Evolutionary conservation across 2,113 vertebrate species (phyloP).

Genomic region (Sminthopsis crassicaudata): DNA sequence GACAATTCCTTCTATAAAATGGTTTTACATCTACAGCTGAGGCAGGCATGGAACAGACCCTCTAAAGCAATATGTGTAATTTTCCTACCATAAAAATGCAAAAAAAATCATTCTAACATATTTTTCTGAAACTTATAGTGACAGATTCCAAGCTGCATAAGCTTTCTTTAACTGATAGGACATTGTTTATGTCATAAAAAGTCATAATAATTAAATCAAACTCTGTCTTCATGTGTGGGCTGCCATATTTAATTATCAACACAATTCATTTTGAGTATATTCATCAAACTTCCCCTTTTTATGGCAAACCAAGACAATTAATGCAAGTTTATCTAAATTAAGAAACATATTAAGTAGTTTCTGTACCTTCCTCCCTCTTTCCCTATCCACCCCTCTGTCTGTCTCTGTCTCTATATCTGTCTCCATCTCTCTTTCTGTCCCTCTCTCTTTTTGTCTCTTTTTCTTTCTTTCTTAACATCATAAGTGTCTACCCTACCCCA

Average conservation of each 20-base stretch:
- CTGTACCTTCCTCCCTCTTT: too few relatives aligned
- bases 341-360: background rate
- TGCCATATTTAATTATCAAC: background rate
- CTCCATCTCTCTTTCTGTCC: too few relatives aligned
- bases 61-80: background rate
- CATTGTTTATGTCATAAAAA: background rate
- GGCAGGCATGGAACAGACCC: background rate
- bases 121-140: background rate
- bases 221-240: background rate
- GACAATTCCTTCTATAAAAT: background rate
- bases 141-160: background rate
- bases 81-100: background rate
- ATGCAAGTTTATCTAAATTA: background rate
- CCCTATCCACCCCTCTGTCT: too few relatives aligned
- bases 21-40: background rate
- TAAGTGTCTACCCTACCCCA: too few relatives aligned
- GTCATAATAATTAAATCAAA: background rate
- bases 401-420: too few relatives aligned
- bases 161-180: background rate
- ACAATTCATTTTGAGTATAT: background rate
- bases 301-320: background rate
- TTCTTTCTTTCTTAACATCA: too few relatives aligned
- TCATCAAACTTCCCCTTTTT: background rate
- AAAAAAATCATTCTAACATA: background rate
- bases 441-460: too few relatives aligned